A percentile compares a stretch with the other conserved stretches of the same genome.
Conservation (phyloP, 2,888 invertebrate species). For the Andricus quercusramuli region DNA sequence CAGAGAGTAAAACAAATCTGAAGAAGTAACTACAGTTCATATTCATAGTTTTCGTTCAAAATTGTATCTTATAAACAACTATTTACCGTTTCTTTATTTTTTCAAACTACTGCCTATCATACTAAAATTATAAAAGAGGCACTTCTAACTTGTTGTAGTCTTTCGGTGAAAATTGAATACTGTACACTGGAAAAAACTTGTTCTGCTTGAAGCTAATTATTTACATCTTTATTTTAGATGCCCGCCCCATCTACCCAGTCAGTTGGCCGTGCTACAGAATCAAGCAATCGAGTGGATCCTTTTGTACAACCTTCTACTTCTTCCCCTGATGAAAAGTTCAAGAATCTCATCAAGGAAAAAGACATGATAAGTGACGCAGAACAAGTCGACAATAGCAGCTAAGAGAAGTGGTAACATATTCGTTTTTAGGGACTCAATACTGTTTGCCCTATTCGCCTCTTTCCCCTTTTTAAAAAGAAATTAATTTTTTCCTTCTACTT, state of each 20-base stretch:
- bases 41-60: no score
- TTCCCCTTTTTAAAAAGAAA: no score
- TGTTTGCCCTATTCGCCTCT: no score
- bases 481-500: no score
- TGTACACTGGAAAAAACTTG: constrained; percentile 6
- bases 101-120: neutral
- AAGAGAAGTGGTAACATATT: no score
- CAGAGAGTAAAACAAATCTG: no score
- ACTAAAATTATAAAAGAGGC: neutral
- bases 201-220: neutral
- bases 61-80: no score
- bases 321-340: constrained; percentile 60
- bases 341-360: constrained; percentile 62
- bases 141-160: neutral
- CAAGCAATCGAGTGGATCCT: constrained; percentile 74
- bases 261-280: constrained; percentile 78
- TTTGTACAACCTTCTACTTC: constrained; percentile 50
- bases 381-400: no score
- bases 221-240: constrained; percentile 75
- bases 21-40: no score
- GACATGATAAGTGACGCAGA: constrained; percentile 53
- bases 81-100: no score
- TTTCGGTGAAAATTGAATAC: neutral
- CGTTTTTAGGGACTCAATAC: no score
- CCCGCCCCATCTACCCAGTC: constrained; percentile 79